Evolutionary conservation across 2,113 vertebrate species (phyloP).

Genomic region (Saiga tatarica): DNA sequence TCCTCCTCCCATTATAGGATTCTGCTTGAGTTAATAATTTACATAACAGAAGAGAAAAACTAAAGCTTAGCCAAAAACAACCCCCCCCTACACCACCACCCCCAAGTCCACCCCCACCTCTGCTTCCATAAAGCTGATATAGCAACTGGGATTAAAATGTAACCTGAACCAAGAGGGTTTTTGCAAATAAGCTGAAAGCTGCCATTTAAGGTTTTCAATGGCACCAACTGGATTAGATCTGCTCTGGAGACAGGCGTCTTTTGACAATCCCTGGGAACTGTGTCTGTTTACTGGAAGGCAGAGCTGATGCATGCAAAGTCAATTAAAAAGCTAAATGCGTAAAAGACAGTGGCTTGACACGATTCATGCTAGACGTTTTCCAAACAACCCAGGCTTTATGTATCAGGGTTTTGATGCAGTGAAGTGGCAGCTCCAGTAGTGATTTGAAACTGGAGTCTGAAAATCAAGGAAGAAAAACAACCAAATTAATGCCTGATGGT

Average conservation of each 20-base stretch:
- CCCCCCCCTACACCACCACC: not conserved
- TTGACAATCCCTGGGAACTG: slow-evolving; percentile 63
- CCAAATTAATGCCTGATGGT: not conserved
- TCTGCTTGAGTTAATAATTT: slow-evolving; percentile 10
- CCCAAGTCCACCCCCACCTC: not conserved
- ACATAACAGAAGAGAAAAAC: slow-evolving; percentile 35
- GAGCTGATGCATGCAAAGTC: slow-evolving; percentile 59
- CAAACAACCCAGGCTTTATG: slow-evolving; percentile 29
- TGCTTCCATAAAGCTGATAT: slow-evolving; percentile 26
- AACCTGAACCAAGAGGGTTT: slow-evolving; percentile 41
- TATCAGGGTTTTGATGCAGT: not conserved
- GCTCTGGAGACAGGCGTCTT: slow-evolving; percentile 64
- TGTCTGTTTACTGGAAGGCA: slow-evolving; percentile 61
- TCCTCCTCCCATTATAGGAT: not conserved
- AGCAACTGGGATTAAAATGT: slow-evolving; percentile 55
- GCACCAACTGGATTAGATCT: slow-evolving; percentile 66
- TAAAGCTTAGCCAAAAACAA: slow-evolving; percentile 44
- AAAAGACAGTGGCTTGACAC: slow-evolving; percentile 32
- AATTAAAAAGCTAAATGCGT: slow-evolving; percentile 57
- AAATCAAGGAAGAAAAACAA: slow-evolving; percentile 40
- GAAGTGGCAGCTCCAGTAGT: not conserved
- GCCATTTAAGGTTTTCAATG: slow-evolving; percentile 68
- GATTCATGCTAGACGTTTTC: not conserved
- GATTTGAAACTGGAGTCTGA: slow-evolving; percentile 36
- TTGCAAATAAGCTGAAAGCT: slow-evolving; percentile 63